phyloP scores from a whole-genome alignment of 2,113 vertebrate genomes.

The Corythaixoides concolor region DNA sequence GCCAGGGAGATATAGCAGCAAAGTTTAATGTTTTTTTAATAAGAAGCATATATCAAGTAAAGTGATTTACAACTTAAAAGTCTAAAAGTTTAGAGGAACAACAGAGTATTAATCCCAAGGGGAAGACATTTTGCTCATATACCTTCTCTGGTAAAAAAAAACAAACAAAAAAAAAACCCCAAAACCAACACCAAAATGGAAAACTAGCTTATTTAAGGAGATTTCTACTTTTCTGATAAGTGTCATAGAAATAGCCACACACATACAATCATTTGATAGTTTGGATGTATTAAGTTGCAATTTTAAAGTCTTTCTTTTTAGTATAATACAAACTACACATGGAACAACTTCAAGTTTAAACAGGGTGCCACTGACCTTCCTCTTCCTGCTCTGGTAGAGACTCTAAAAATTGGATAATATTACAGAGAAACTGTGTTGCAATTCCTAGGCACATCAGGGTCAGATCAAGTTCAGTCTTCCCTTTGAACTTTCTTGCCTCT shows the following conservation, averaged over 20 bases:
- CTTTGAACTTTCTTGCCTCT: constrained; percentile 53
- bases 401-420: background rate
- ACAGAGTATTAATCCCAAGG: background rate
- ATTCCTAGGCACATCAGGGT: constrained; percentile 37
- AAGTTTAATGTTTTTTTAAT: background rate
- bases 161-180: too few relatives aligned
- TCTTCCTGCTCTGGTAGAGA: background rate
- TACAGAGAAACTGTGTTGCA: constrained; percentile 26
- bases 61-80: background rate
- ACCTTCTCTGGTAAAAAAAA: background rate
- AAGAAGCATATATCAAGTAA: background rate
- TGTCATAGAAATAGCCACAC: background rate
- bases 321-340: background rate
- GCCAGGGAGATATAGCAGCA: background rate
- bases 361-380: background rate
- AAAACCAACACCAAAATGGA: background rate
- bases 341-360: background rate
- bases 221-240: background rate
- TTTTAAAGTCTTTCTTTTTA: background rate
- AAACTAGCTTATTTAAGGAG: background rate
- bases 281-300: background rate
- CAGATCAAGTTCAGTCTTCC: constrained; percentile 58
- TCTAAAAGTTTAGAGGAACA: background rate
- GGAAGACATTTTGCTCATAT: background rate
- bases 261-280: background rate